A percentile compares a stretch with the other conserved stretches of the same genome.
These are phyloP conservation scores for Anoplius nigerrimus DNA, from an alignment of 2,888 invertebrate species.

Conservation along the genomic window DNA sequence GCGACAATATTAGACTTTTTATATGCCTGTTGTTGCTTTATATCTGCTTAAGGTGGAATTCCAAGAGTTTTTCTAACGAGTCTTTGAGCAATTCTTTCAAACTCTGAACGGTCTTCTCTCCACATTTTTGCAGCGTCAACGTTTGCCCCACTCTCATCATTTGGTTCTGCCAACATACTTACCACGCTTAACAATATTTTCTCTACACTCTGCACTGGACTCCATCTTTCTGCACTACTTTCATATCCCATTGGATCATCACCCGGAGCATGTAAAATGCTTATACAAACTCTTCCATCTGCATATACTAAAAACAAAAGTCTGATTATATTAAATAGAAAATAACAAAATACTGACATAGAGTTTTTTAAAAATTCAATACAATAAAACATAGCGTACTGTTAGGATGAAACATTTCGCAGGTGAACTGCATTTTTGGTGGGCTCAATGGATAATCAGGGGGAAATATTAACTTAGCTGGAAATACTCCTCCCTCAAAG, in stretches of 20 bases:
- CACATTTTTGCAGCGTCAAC: constrained; percentile 99
- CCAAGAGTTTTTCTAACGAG: constrained; percentile 94
- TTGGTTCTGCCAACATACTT: constrained; percentile 99
- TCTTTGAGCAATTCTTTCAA: constrained; percentile 93
- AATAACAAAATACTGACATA: neutral
- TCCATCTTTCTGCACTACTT: constrained; percentile 98
- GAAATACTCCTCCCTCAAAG: constrained; percentile 98
- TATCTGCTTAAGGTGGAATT: constrained; percentile 77
- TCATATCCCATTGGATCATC: constrained; percentile 99
- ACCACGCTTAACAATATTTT: constrained; percentile 98
- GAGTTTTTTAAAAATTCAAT: neutral
- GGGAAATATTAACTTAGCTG: constrained; percentile 94
- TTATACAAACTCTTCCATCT: constrained; percentile 99
- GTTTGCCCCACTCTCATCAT: constrained; percentile 99
- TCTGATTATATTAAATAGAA: neutral
- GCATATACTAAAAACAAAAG: constrained; percentile 84
- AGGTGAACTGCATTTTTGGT: constrained; percentile 99
- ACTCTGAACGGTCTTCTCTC: constrained; percentile 95
- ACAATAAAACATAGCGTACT: constrained; percentile 77
- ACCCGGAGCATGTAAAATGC: constrained; percentile 98
- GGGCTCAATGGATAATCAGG: constrained; percentile 98
- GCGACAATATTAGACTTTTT: neutral
- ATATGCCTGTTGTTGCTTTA: neutral
- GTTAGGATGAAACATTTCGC: constrained; percentile 99
- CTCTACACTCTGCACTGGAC: constrained; percentile 99